Base-by-base conservation (phyloP, 2,888 invertebrate species). In the Drosophila mimica region DNA sequence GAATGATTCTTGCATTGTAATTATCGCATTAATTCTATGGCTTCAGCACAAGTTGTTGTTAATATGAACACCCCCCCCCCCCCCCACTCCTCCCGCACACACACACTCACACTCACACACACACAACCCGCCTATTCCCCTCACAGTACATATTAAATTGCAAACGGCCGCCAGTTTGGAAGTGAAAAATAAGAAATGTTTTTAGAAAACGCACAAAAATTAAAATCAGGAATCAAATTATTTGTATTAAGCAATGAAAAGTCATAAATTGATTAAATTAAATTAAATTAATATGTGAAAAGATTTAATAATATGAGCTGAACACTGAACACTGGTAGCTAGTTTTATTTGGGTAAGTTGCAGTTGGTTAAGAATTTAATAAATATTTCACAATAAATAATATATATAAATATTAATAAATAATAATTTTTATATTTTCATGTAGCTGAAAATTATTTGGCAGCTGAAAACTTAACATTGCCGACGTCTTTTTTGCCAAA, bases 11-110 rank as follows among this genome's bases (percentile, higher is more conserved):
- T 70, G 79, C 81, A 88, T 85, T 85, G 89, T 83, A 88, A 88
- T 89, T 90, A 89, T 79, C 87, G 82, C 77, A 90, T 88, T 88
- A 76, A 70, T 85, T 76, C 30, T 90, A 91, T 82, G 90, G 90
- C 90, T 90, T 91, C 90, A 34, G 68, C 76, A 63, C 61, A 52
- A 56, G 57, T 52, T 63, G 46, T 34, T 60, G 57, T 46, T 65
- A 31, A 36, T 40, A 52, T 46, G 43, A 9, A 7, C 6, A 13
- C 9, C 4, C 30, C n/a, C 25, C n/a, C 46, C 25, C 6, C n/a
- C 31, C 30, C 46, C 36, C 3, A 1, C 13, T 2, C 11, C 25
- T 15, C n/a, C n/a, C 36, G 15, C 33, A 4, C 51, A 25, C 5
- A 4, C 48, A 17, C 38, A 0, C 46, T 7, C 43, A 1, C 25